Evolutionary conservation across 2,797 vertebrate species (phyloP).

Genomic region (Heteromormyrus szaboi): DNA sequence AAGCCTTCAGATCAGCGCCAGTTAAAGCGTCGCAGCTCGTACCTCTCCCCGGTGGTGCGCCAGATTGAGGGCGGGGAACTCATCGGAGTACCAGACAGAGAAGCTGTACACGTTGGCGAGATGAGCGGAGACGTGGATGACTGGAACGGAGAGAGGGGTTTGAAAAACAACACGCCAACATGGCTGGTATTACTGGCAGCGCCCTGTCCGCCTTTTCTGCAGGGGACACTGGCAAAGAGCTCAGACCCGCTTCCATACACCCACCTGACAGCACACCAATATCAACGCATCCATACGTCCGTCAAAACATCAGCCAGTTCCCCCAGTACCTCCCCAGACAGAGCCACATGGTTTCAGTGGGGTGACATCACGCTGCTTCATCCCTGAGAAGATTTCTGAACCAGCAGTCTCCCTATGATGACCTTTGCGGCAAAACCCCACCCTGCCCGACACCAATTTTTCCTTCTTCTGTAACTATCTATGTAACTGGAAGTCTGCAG

Average conservation of each 20-base stretch:
- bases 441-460: not conserved
- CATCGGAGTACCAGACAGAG: constrained; percentile 75
- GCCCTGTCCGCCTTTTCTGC: not conserved
- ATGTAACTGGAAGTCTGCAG: constrained; percentile 39
- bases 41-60: constrained; percentile 88
- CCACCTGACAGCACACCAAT: not conserved
- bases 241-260: not conserved
- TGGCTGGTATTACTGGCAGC: not conserved
- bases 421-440: not conserved
- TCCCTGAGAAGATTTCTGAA: constrained; percentile 51
- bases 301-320: not conserved
- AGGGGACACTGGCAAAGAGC: not conserved
- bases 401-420: not conserved
- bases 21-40: not conserved
- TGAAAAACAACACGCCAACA: not conserved
- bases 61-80: constrained; percentile 79
- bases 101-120: constrained; percentile 82
- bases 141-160: constrained; percentile 40
- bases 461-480: constrained; percentile 20
- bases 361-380: constrained; percentile 23
- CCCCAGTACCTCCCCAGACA: not conserved
- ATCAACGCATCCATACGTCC: not conserved
- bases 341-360: not conserved
- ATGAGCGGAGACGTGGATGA: constrained; percentile 82
- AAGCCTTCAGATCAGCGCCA: not conserved